These are phyloP conservation scores for Leguminivora glycinivorella DNA, from an alignment of 1,140 invertebrate genomes.

Conservation along the genomic window DNA sequence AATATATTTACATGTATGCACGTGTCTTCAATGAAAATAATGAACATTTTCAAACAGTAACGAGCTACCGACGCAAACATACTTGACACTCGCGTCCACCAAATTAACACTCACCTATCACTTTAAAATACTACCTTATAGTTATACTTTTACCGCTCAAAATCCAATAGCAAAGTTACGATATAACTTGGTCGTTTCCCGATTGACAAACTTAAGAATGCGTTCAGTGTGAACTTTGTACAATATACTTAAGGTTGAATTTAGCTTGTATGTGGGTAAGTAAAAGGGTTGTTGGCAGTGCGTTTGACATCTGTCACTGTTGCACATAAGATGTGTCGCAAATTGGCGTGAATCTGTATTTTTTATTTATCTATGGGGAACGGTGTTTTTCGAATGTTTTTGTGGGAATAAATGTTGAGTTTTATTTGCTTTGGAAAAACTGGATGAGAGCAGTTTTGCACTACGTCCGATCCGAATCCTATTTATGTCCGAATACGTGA, in stretches of 20 bases:
- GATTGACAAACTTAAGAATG: not conserved
- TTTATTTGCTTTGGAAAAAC: too few species aligned
- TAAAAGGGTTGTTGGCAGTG: not conserved
- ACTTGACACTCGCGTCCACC: not conserved
- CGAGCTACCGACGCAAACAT: not conserved
- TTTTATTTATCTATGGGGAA: too few species aligned
- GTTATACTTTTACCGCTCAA: not conserved
- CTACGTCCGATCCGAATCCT: too few species aligned
- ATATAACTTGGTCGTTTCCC: not conserved
- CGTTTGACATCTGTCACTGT: constrained; percentile 8
- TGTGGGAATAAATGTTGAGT: not conserved
- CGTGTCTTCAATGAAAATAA: not conserved
- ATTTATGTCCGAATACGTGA: too few species aligned
- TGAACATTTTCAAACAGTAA: not conserved
- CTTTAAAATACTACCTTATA: not conserved
- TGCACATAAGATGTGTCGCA: not conserved
- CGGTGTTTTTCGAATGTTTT: not conserved
- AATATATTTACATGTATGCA: too few species aligned
- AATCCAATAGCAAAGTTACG: not conserved
- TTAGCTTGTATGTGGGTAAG: not conserved
- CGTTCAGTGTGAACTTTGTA: not conserved
- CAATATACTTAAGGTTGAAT: not conserved
- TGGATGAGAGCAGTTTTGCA: too few species aligned
- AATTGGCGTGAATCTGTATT: constrained; percentile 7
- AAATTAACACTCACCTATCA: not conserved